Evolutionary conservation across 2,113 vertebrate species (phyloP), one percentile per base, ranked within the genome.

Genomic region (Ptilorrhoa leucosticta): DNA sequence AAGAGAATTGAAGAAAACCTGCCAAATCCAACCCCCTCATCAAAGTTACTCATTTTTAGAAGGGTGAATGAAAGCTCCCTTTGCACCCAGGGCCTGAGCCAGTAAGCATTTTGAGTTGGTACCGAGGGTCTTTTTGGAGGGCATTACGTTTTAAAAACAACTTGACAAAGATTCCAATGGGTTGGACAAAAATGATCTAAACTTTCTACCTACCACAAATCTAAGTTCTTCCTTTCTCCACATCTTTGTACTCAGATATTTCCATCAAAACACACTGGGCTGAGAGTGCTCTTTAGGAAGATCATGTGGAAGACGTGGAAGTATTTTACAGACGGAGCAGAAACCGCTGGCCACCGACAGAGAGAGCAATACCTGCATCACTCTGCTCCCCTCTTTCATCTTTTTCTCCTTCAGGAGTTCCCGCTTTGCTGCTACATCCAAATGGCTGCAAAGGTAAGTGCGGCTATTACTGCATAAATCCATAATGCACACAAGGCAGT

Each of bases 401-500:
- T 78, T 71, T 39, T 33, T 37, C 45, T 65, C 42, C 93, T 82
- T 75, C 51, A 83, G 54, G 72, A 75, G 53, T 78, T 89, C 39
- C 6, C 66, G 51, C 40, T 80, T 94, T 89, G 82, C 85, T 89
- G 64, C 89, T 73, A 23, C 69, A 39, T 56, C 93, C 58, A 78
- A 81, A 85, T 80, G 61, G 56, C 61, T 82, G 66, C 72, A 66
- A 75, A 96, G 79, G 77, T 90, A 95, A 94, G 66, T 61, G 72
- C 19, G 39, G 58, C 75, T 94, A 82, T 91, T 95, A 82, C 64
- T 89, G 80, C 45, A 37, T 39, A 89, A 96, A 94, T 90, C 87
- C 56, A 27, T 75, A 83, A 78, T 16, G 78, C 61, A 57, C 48
- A 37, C 40, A 63, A 89, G 71, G 91, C 68, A 63, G 47, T 22